Evolutionary conservation across 2,113 vertebrate genomes (phyloP).

Genomic region (Pituophis catenifer): DNA sequence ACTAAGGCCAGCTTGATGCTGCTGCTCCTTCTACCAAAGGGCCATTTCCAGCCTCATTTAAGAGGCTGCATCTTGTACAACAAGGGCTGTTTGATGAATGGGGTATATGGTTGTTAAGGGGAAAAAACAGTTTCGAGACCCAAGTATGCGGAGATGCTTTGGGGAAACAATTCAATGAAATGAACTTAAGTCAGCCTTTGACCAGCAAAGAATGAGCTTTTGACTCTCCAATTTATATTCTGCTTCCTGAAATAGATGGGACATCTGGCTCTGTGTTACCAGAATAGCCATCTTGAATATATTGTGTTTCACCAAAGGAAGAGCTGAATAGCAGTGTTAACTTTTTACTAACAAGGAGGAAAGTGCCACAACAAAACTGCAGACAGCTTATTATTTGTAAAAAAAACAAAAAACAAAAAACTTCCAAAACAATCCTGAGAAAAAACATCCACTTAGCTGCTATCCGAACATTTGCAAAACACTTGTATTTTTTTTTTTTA

Average conservation of each 20-base stretch:
- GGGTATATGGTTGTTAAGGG: background rate
- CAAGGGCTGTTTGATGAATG: background rate
- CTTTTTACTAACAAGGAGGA: background rate
- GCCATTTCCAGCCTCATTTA: background rate
- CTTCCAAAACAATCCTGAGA: background rate
- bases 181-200: background rate
- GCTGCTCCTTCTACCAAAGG: background rate
- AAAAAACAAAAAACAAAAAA: background rate
- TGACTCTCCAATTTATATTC: background rate
- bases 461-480: background rate
- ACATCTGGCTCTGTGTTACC: background rate
- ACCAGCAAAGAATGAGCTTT: background rate
- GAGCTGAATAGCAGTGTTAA: background rate
- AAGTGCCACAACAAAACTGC: background rate
- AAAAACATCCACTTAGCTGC: background rate
- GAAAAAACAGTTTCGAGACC: background rate
- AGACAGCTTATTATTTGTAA: background rate
- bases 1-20: background rate
- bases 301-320: background rate
- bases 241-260: background rate
- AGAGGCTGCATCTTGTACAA: background rate
- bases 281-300: background rate
- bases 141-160: background rate
- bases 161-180: background rate
- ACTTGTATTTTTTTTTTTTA: background rate